These are phyloP conservation scores for Tachuris rubrigastra DNA, from an alignment of 2,113 vertebrate species.

Conservation along the genomic window DNA sequence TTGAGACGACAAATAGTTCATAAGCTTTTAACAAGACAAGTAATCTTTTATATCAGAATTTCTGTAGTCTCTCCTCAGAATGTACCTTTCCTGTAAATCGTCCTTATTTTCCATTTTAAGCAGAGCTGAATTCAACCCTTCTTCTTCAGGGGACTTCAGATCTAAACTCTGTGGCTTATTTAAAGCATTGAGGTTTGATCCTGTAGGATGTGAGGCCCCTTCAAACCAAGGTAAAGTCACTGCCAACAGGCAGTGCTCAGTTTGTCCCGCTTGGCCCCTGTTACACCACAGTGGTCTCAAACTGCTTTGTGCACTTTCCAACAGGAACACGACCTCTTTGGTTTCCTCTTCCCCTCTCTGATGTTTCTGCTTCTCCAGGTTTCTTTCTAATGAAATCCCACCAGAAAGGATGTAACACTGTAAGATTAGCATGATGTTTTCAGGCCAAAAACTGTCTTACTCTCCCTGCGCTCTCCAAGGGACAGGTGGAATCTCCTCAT, in stretches of 20 bases:
- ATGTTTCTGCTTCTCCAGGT: not conserved
- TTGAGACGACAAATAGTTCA: constrained; percentile 19
- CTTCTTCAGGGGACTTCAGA: not conserved
- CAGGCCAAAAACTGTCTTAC: not conserved
- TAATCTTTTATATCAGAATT: constrained; percentile 20
- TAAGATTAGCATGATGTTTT: accelerated
- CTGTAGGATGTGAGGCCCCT: not conserved
- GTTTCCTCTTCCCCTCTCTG: not conserved
- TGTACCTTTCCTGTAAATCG: not conserved
- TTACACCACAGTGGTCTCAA: not conserved
- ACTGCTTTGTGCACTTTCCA: not conserved
- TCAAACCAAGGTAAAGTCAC: not conserved
- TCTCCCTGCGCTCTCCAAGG: not conserved
- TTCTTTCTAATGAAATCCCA: not conserved
- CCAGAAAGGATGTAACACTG: not conserved
- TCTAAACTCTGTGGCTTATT: not conserved
- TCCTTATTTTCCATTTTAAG: not conserved
- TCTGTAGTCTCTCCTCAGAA: not conserved
- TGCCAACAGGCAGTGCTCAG: not conserved
- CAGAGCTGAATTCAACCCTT: not conserved
- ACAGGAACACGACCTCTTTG: not conserved
- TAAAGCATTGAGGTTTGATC: not conserved
- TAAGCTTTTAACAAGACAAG: constrained; percentile 38
- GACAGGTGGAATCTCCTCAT: not conserved
- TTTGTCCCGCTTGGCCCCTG: not conserved